Base-by-base conservation (phyloP, 1,140 invertebrate species). In the Drosophila orena region DNA sequence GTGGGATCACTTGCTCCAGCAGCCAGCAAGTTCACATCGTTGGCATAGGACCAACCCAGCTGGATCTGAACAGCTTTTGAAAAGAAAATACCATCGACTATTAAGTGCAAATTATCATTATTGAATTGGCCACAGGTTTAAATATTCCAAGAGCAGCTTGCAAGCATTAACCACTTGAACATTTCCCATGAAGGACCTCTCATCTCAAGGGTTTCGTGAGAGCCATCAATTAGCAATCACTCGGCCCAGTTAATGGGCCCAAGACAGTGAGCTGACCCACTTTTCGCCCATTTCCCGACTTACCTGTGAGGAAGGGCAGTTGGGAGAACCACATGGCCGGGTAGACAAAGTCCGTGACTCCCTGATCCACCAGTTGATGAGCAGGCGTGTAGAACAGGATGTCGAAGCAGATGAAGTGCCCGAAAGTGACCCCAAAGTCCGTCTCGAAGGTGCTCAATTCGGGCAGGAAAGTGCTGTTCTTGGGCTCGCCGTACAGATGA, bases 381-480 rank as follows among this genome's bases (percentile, higher is more conserved):
- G 79, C 79, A 0, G 97, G 97, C 3, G 93, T 85, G 40, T 94
- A 77, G 80, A 95, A 97, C 1, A 97, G 56, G 10, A 97, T 94
- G 90, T 98, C 97, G 71, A 96, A 97, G 80, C 96, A 97, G 14
- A 94, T 96, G 52, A 97, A 94, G 8, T 95, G 93, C 0, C 96
- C 97, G 88, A 98, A 98, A 14, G 93, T 95, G 0, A 97, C 96
- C 4, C 95, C 95, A 79, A 98, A 98, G 90, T 97, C 96, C 0
- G 97, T 97, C 4, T 93, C 92, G 66, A 98, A 97, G 4, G 91
- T 94, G 0, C 93, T 91, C 2, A 22, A 83, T 73, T 96, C 94
- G 0, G 81, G 75, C 7, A 15, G 2, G 8, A 71, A 71, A 0
- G 91, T 91, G 11, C 53, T 58, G 60, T 92, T 91, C 46, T 77